A percentile compares a stretch with the other conserved stretches of the same genome.
Conservation (phyloP, 1,140 invertebrate genomes). For the Drosophila persimilis region DNA sequence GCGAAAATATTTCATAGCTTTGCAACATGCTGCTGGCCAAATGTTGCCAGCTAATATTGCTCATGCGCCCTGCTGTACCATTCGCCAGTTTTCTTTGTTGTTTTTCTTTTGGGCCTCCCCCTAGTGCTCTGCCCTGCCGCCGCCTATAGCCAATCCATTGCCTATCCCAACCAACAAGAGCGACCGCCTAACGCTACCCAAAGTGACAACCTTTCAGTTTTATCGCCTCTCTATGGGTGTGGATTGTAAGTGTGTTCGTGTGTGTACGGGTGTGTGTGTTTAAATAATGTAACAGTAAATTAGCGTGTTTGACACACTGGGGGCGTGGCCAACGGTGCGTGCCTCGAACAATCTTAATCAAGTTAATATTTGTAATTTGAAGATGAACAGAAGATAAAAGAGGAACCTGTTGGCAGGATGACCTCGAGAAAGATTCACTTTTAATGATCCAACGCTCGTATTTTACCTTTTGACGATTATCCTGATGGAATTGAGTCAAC, state of each 20-base stretch:
- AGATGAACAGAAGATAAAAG: constrained; percentile 33
- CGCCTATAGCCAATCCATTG: constrained; percentile 41
- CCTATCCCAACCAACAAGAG: constrained; percentile 63
- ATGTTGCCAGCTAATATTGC: constrained; percentile 54
- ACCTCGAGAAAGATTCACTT: not conserved
- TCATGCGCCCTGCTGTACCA: constrained; percentile 71
- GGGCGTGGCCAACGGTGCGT: constrained; percentile 74
- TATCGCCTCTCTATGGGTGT: constrained; percentile 50
- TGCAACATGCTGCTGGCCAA: constrained; percentile 60
- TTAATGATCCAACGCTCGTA: not conserved
- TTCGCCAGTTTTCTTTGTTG: constrained; percentile 51
- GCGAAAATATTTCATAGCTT: constrained; percentile 13
- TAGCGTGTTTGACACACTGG: constrained; percentile 78
- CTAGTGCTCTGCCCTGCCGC: not conserved
- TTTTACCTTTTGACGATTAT: not conserved
- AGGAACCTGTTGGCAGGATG: not conserved
- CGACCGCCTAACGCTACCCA: constrained; percentile 67
- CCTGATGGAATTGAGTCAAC: too few relatives aligned
- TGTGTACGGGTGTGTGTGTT: constrained; percentile 43
- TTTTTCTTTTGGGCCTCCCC: constrained; percentile 49
- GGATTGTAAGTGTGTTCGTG: constrained; percentile 10
- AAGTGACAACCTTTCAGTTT: constrained; percentile 81
- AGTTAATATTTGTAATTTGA: constrained; percentile 67
- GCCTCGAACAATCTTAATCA: constrained; percentile 70
- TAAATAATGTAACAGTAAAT: constrained; percentile 82